Conservation (phyloP, 2,888 invertebrate genomes). For the Drosophila dives region DNA sequence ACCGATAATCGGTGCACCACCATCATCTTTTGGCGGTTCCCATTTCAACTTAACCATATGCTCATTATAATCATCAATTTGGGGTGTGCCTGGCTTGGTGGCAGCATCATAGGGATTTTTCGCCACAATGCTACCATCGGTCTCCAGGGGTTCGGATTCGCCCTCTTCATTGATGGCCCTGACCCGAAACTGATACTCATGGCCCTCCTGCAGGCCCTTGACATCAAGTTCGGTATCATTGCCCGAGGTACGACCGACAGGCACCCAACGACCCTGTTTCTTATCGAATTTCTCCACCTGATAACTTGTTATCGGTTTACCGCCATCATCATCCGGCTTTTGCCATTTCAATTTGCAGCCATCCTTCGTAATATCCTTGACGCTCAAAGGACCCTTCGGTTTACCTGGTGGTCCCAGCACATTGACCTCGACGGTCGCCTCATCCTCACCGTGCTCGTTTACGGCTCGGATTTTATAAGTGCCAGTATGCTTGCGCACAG, state of each 20-base stretch:
- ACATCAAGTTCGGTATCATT: constrained; percentile 95
- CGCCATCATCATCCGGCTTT: constrained; percentile 97
- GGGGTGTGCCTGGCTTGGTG: constrained; percentile 94
- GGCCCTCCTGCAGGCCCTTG: constrained; percentile 94
- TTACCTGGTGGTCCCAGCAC: constrained; percentile 93
- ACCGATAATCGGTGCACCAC: constrained; percentile 98
- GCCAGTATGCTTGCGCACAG: constrained; percentile 93
- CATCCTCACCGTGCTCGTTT: constrained; percentile 96
- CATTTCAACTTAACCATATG: constrained; percentile 96
- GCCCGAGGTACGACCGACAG: constrained; percentile 93
- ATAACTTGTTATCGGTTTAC: constrained; percentile 96
- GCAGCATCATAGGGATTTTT: constrained; percentile 98
- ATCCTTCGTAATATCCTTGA: constrained; percentile 94
- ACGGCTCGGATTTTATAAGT: constrained; percentile 95
- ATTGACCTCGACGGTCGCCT: constrained; percentile 96
- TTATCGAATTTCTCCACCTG: constrained; percentile 97
- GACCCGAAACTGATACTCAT: constrained; percentile 97
- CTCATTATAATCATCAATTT: constrained; percentile 95
- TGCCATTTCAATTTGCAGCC: constrained; percentile 96
- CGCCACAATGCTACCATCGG: constrained; percentile 94
- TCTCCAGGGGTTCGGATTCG: constrained; percentile 96
- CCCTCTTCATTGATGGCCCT: constrained; percentile 97
- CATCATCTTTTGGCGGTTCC: constrained; percentile 97
- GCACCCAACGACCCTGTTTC: constrained; percentile 96
- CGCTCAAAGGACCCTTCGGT: constrained; percentile 95